A percentile compares a stretch with the other conserved stretches of the same genome.
Conservation (phyloP, 2,888 invertebrate species). For the Dioctria rufipes region DNA sequence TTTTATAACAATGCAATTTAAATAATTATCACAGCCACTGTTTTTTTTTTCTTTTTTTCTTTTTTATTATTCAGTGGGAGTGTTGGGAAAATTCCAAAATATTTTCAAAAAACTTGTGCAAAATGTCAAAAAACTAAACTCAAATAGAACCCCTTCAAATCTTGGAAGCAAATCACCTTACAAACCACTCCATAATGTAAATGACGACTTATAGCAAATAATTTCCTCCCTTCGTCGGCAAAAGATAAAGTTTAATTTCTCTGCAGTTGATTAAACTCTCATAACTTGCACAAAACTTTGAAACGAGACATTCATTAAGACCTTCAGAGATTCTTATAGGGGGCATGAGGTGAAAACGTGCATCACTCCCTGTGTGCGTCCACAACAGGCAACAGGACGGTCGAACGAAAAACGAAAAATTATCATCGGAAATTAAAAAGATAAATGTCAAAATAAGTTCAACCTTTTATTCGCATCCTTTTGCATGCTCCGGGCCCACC, state of each 20-base stretch:
- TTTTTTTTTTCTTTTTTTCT: too few relatives aligned
- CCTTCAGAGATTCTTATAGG: neutral
- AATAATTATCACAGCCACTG: too few relatives aligned
- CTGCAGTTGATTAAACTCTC: conserved; percentile 51
- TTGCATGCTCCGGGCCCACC: conserved; percentile 31
- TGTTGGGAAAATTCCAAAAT: too few relatives aligned
- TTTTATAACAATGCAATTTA: too few relatives aligned
- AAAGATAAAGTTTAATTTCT: conserved; percentile 49
- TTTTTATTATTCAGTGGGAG: too few relatives aligned
- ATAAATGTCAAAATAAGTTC: conserved; percentile 53
- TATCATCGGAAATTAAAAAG: conserved; percentile 54
- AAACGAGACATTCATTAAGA: conserved; percentile 52
- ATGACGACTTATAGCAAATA: conserved; percentile 38
- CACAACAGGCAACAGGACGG: neutral
- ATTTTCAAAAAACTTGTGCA: too few relatives aligned
- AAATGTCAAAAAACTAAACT: too few relatives aligned
- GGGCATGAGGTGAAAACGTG: conserved; percentile 13
- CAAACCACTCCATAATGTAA: conserved; percentile 29
- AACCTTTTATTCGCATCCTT: conserved; percentile 45
- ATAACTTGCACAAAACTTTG: conserved; percentile 49
- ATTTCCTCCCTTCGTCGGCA: conserved; percentile 30
- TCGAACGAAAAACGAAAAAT: conserved; percentile 32
- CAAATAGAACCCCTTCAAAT: neutral
- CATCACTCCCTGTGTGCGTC: conserved; percentile 26
- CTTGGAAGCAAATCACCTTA: conserved; percentile 29